Evolutionary conservation across 1,140 invertebrate species (phyloP), one percentile per base, ranked within the genome.

Genomic region (Geopemphigus sp.): DNA sequence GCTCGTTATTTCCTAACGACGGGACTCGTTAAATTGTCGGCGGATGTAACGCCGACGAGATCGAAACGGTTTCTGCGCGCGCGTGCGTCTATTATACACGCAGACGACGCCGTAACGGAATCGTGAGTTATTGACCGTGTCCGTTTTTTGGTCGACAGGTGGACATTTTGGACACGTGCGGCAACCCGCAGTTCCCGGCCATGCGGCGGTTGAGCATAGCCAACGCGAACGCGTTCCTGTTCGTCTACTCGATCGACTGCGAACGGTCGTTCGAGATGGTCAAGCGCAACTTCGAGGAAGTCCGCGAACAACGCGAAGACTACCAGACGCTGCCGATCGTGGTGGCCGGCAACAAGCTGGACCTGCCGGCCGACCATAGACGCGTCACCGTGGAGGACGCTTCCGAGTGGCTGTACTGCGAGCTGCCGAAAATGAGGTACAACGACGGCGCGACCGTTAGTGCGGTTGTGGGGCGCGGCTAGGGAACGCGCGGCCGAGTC

Each of bases 151-250:
- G 32, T 8, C 3, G 32, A 76, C 86, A 90, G 87, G 93, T 96
- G 56, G 94, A 96, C 84, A 93, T 96, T 63, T 84, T 96, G 83
- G 94, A 96, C 85, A 97, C 95, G 5, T 93, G 93, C 15, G 91
- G 94, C 47, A 92, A 94, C 84, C 90, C 93, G 84, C 93, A 95
- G 85, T 95, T 95, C 85, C 94, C 94, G 22, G 93, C 93, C 39
- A 95, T 95, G 93, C 86, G 91, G 81, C 87, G 93, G 66, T 87
- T 97, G 32, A 94, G 92, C 82, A 95, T 97, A 83, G 92, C 94
- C 1, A 95, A 93, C 5, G 94, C 94, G 8, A 92, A 94, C 85
- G 95, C 94, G 12, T 97, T 97, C 84, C 89, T 96, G 54, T 88
- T 97, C 22, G 94, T 96, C 14, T 97, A 96, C 85, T 91, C 93